Evolutionary conservation across 1,140 invertebrate genomes (phyloP), one percentile per base, ranked within the genome.

Genomic region (Laodelphax striatellus): DNA sequence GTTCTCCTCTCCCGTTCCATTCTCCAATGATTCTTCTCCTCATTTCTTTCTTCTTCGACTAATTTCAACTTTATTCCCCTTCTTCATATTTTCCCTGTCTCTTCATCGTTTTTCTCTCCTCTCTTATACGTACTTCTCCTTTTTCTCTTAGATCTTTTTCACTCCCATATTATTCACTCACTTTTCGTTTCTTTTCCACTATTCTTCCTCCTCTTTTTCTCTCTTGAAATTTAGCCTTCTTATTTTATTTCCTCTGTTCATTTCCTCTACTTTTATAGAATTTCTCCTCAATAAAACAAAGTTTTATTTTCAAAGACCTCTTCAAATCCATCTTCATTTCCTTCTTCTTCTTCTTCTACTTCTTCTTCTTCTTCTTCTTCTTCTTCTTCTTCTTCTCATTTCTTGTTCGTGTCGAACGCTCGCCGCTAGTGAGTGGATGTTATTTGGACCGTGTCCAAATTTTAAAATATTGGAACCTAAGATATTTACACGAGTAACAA

Each of bases 131-230:
- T 34, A 9, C 34, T 54, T 46, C 52, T 55, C 38, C 58, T 41
- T 55, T 8, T 52, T 53, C 46, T 52, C 21, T 16, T 57, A 21
- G 31, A 46, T 52, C 43, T 41, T 31, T 34, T 50, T 19, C 14
- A 13, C 16, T 52, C 42, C 19, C 50, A 16, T 53, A 4, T 31
- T 28, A 46, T 58, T 43, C 31, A 31, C 22, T 21, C 57, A 55
- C 21, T 34, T 62, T 21, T n/a, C n/a, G n/a, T n/a, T n/a, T n/a
- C n/a, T n/a, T n/a, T 24, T 11, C 52, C n/a, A 41, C 55, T 50
- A 3, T 46, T 21, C 19, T 21, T 21, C 19, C 11, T 16, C 19
- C 11, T 21, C 19, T 46, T 21, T 11, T 46, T 21, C 19, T 46
- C 44, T 46, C 11, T 11, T 46, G 4, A 4, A 5, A 42, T 31